These are phyloP conservation scores for Collichthys lucidus DNA, from an alignment of 2,113 vertebrate species.

Conservation along the genomic window DNA sequence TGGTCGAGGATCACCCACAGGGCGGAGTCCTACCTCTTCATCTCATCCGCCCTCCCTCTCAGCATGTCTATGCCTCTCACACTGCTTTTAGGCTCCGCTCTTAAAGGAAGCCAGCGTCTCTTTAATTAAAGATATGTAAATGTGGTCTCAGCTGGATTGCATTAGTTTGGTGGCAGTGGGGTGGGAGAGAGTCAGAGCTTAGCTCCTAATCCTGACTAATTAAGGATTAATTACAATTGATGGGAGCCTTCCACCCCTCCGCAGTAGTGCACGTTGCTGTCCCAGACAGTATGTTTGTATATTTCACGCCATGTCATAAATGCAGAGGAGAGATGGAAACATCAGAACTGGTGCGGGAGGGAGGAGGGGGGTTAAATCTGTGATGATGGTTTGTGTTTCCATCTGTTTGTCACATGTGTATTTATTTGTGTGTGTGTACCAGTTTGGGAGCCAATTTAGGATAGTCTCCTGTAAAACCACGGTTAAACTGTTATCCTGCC, in stretches of 20 bases:
- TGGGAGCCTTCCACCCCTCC: conserved; percentile 82
- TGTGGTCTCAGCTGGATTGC: conserved; percentile 83
- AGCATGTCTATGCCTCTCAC: conserved; percentile 51
- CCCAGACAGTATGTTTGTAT: conserved; percentile 75
- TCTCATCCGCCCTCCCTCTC: conserved; percentile 57
- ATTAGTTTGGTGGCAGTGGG: conserved; percentile 75
- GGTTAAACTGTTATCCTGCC: conserved; percentile 26
- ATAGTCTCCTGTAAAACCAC: conserved; percentile 4
- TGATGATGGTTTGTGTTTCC: conserved; percentile 17
- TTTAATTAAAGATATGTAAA: conserved; percentile 88
- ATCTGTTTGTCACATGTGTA: conserved; percentile 5
- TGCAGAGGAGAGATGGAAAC: conserved; percentile 67
- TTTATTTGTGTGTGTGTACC: not conserved
- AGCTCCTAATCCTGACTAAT: conserved; percentile 87
- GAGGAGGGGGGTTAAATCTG: not conserved
- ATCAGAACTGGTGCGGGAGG: conserved; percentile 51
- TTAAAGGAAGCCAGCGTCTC: conserved; percentile 74
- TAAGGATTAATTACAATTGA: conserved; percentile 89
- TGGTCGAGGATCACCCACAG: conserved; percentile 42
- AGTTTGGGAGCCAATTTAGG: not conserved
- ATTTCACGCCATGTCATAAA: conserved; percentile 74
- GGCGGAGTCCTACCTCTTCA: conserved; percentile 50
- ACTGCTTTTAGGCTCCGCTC: conserved; percentile 66
- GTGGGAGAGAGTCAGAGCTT: conserved; percentile 74
- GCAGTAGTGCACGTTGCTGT: conserved; percentile 64